phyloP scores from a whole-genome alignment of 2,888 invertebrate genomes.

The Leucophenga maculata region DNA sequence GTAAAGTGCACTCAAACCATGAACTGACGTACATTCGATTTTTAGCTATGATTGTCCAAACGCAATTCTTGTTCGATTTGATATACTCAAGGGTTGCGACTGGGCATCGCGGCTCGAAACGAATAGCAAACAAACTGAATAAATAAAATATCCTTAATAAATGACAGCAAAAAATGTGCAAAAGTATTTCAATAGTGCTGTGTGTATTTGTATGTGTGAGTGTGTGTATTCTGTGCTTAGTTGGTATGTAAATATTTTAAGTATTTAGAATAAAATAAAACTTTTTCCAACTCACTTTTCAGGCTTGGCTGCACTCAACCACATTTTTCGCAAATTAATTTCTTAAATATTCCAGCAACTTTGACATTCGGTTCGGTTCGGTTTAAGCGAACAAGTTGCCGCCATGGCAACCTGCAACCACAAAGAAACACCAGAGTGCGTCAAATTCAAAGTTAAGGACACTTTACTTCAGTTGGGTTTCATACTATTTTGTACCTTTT shows the following conservation, averaged over 20 bases:
- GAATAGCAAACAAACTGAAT: slow-evolving; percentile 60
- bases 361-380: no score
- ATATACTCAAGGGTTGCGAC: slow-evolving; percentile 72
- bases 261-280: no score
- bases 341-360: no score
- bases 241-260: no score
- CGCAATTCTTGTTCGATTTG: slow-evolving; percentile 73
- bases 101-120: slow-evolving; percentile 74
- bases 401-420: slow-evolving; percentile 61
- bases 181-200: no score
- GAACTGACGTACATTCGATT: slow-evolving; percentile 69
- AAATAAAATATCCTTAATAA: background rate
- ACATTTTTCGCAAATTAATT: no score
- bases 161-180: no score
- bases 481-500: background rate
- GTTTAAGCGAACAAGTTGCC: slow-evolving; percentile 47
- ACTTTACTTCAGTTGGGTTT: slow-evolving; percentile 59
- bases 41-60: slow-evolving; percentile 74
- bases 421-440: slow-evolving; percentile 51
- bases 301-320: no score
- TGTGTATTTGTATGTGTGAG: no score
- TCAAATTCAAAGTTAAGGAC: slow-evolving; percentile 66
- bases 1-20: background rate
- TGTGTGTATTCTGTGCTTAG: no score
- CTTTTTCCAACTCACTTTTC: no score